Evolutionary conservation across 1,140 invertebrate species (phyloP).

Genomic region (Pararge aegeria): DNA sequence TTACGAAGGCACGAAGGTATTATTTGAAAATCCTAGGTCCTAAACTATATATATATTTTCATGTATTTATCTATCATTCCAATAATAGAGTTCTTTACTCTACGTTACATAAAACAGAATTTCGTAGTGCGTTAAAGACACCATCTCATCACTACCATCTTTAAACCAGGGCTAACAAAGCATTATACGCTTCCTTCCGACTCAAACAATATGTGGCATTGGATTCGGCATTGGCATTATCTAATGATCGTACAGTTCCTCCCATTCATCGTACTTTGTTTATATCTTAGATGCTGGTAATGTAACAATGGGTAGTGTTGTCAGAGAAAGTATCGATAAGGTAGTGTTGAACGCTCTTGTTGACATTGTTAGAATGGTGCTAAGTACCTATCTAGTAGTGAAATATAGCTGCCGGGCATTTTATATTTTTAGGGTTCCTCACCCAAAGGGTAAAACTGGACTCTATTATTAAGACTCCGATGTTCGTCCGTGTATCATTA

Average conservation of each 20-base stretch:
- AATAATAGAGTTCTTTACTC: background rate
- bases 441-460: no score
- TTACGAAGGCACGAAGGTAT: no score
- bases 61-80: background rate
- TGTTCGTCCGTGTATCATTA: no score
- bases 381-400: background rate
- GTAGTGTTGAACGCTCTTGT: conserved; percentile 23
- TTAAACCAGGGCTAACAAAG: conserved; percentile 47
- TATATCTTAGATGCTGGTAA: conserved; percentile 31
- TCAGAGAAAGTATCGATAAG: conserved; percentile 45
- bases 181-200: conserved; percentile 69
- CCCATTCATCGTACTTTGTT: conserved; percentile 58
- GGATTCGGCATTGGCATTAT: conserved; percentile 69
- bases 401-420: conserved; percentile 1
- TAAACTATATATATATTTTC: no score
- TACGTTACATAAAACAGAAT: background rate
- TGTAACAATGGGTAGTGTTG: conserved; percentile 40
- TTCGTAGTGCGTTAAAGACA: background rate
- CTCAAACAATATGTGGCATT: conserved; percentile 71
- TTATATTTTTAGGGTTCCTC: no score
- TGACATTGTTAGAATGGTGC: conserved; percentile 13
- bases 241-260: conserved; percentile 68
- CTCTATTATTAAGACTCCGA: no score
- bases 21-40: no score
- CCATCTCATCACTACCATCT: conserved; percentile 25